Evolutionary conservation across 2,888 invertebrate species (phyloP), one percentile per base, ranked within the genome.

Genomic region (Lepidocyrtoides sp.): DNA sequence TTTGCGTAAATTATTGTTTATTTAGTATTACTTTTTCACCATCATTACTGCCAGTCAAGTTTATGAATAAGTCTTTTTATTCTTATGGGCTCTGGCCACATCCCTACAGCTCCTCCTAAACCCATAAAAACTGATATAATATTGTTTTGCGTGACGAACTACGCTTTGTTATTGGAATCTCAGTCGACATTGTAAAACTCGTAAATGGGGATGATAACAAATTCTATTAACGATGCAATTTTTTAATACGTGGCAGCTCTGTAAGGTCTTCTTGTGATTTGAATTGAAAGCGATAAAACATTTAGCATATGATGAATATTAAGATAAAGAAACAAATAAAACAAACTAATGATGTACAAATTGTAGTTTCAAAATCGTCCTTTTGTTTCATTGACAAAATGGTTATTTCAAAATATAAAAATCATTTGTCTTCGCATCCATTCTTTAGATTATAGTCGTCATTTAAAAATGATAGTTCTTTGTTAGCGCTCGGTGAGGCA

Each of bases 361-460:
- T 66, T 79, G 32, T 14, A 83, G n/a, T 87, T 87, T 87, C 79
- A 87, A 87, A 87, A 87, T 20, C 72, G 36, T 77, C 63, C 32
- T 84, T 69, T 86, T 87, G 79, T 66, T 87, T 87, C 66, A 79
- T 66, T 87, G 87, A 81, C 69, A 87, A 69, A 87, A 86, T 48
- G 57, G 8, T 32, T 23, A 8, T 86, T 77, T 86, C 86, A 86
- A 77, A 86, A 85, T 44, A 23, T 17, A 72, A 36, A n/a, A n/a
- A n/a, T n/a, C n/a, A n/a, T n/a, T 26, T 23, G 7, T 41, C 36
- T 57, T 20, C 17, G 41, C 1, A 5, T 72, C 60, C 5, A 14
- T 26, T 77, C 36, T 36, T 36, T 36, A 36, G 36, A 32, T 36
- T 26, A 29, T 29, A 29, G 20, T 57, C 10, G 5, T 12, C n/a